Base-by-base conservation (phyloP, 2,888 invertebrate genomes). In the Eupithecia dodoneata region DNA sequence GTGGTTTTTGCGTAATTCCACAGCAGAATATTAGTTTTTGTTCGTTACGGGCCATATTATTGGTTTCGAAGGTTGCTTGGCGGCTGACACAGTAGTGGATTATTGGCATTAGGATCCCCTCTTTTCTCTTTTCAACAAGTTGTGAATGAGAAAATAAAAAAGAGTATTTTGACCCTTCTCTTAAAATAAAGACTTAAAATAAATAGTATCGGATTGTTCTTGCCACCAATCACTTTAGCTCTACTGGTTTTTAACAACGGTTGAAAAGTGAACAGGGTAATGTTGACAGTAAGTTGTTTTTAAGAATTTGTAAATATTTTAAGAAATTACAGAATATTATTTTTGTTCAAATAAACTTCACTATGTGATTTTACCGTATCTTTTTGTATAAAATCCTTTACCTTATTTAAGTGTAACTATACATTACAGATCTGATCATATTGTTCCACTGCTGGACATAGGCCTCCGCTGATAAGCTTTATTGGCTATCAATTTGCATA, bases 191-290 rank as follows among this genome's bases (percentile, higher is more conserved):
- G 55, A 65, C 69, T 72, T 71, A 63, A 52, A n/a, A 70, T 67
- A 49, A 47, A 71, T 55, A 59, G 44, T 71, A 30, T 83, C 81
- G 74, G 81, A 83, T 79, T 80, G 83, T 84, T 83, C 77, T 76
- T 78, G 78, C 78, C 78, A 76, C 71, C 73, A 78, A 85, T 86
- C 74, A 82, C 85, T 85, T 85, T 83, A 83, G 83, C 88, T 87
- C 78, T 84, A 85, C 82, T 85, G 84, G 88, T 85, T 83, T 85
- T 88, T 59, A 88, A 89, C 94, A 94, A 94, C 94, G 90, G 93
- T 94, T 94, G 94, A 94, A 95, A 94, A 94, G 94, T 87, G 93
- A 93, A 93, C 94, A 94, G 94, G 94, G 93, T 94, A 78, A 93
- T 92, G 90, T 94, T 90, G 88, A 91, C 88, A 89, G 88, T 93